Conservation (phyloP, 2,113 vertebrate species). For the Axis porcinus region DNA sequence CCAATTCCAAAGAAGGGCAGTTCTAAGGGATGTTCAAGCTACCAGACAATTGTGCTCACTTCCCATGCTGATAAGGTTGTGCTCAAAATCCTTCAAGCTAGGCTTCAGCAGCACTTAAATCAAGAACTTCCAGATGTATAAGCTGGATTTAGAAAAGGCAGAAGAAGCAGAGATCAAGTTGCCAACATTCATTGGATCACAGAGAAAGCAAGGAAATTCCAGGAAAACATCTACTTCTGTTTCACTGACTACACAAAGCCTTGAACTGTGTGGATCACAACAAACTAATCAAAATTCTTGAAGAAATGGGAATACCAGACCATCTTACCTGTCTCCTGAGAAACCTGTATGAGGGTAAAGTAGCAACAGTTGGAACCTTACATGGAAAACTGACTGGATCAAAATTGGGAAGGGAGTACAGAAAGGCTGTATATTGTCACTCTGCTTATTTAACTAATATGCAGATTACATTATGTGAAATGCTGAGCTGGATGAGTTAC, state of each 20-base stretch:
- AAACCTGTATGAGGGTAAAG: not conserved
- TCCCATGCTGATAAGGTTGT: not conserved
- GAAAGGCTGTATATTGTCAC: not conserved
- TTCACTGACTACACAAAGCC: not conserved
- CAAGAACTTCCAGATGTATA: not conserved
- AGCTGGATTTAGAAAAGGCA: not conserved
- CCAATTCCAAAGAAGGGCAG: not conserved
- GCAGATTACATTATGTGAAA: not conserved
- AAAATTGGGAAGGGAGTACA: not conserved
- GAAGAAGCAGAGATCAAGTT: not conserved
- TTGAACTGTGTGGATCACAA: not conserved
- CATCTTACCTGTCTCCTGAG: not conserved
- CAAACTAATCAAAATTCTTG: not conserved
- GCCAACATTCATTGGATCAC: not conserved
- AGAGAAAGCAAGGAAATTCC: not conserved
- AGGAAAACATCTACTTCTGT: not conserved
- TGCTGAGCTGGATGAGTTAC: not conserved
- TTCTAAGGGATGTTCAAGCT: not conserved
- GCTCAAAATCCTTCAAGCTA: not conserved
- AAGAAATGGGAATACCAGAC: not conserved
- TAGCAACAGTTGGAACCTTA: not conserved
- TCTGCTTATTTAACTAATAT: not conserved
- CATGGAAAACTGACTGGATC: not conserved
- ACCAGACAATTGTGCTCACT: not conserved
- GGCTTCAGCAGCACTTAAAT: not conserved